Evolutionary conservation across 2,797 vertebrate species (phyloP).

Genomic region (Mus minutoides): DNA sequence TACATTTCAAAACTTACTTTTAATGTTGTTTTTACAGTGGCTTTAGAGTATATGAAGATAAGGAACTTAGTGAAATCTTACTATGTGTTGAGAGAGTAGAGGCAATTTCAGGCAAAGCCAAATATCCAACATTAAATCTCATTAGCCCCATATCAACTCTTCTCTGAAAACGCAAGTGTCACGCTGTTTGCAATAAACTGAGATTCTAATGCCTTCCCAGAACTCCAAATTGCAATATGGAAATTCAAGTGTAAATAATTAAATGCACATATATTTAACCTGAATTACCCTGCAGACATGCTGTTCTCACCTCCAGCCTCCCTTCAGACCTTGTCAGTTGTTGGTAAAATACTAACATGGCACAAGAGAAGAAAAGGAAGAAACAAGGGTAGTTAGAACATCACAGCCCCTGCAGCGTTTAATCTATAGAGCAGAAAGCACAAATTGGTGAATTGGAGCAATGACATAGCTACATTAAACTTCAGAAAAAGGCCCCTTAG

Average conservation of each 20-base stretch:
- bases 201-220: slow-evolving; percentile 69
- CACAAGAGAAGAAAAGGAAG: slow-evolving; percentile 46
- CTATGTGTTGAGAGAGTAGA: slow-evolving; percentile 38
- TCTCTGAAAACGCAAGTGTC: slow-evolving; percentile 69
- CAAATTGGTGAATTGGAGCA: slow-evolving; percentile 50
- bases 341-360: slow-evolving; percentile 72
- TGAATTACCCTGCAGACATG: slow-evolving; percentile 65
- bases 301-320: slow-evolving; percentile 62
- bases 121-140: slow-evolving; percentile 73
- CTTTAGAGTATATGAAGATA: slow-evolving; percentile 32
- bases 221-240: slow-evolving; percentile 67
- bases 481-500: slow-evolving; percentile 55
- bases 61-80: slow-evolving; percentile 60
- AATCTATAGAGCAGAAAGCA: slow-evolving; percentile 60
- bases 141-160: slow-evolving; percentile 75
- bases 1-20: slow-evolving; percentile 56
- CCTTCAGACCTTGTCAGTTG: slow-evolving; percentile 54
- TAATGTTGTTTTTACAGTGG: slow-evolving; percentile 14
- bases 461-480: slow-evolving; percentile 38
- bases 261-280: slow-evolving; percentile 78
- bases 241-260: slow-evolving; percentile 78
- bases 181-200: slow-evolving; percentile 75
- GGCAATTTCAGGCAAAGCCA: slow-evolving; percentile 67
- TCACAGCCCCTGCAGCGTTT: slow-evolving; percentile 21
- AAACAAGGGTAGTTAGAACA: slow-evolving; percentile 55